These are phyloP conservation scores for Callionymus lyra DNA, from an alignment of 2,113 vertebrate genomes.

Conservation along the genomic window DNA sequence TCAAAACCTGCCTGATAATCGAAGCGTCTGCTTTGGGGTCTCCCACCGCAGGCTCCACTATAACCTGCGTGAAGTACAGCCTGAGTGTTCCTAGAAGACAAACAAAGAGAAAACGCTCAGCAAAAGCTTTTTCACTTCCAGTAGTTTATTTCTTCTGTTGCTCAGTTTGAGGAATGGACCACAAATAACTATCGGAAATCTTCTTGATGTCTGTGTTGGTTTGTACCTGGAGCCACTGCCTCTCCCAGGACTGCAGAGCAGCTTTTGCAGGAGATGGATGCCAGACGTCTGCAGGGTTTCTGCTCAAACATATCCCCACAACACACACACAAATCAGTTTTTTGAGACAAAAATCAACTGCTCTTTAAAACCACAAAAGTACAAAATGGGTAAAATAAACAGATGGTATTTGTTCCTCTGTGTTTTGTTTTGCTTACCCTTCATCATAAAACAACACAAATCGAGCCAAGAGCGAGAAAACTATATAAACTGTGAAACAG, in stretches of 20 bases:
- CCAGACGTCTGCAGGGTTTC: constrained; percentile 72
- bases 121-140: background rate
- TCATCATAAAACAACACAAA: too few relatives aligned
- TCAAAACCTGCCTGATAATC: constrained; percentile 47
- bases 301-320: constrained; percentile 36
- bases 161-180: too few relatives aligned
- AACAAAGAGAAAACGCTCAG: background rate
- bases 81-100: constrained; percentile 72
- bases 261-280: constrained; percentile 74
- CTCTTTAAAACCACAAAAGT: too few relatives aligned
- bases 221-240: constrained; percentile 73
- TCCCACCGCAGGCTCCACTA: constrained; percentile 59
- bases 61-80: constrained; percentile 83
- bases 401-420: too few relatives aligned
- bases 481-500: too few relatives aligned
- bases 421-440: too few relatives aligned
- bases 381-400: too few relatives aligned
- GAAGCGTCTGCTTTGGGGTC: constrained; percentile 45
- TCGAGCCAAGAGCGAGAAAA: too few relatives aligned
- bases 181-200: too few relatives aligned
- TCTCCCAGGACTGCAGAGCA: constrained; percentile 82
- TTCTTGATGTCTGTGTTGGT: too few relatives aligned
- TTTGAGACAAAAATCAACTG: background rate
- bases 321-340: constrained; percentile 1
- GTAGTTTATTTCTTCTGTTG: too few relatives aligned